These are phyloP conservation scores for Anguilla japonica DNA, from an alignment of 2,113 vertebrate species.

Conservation along the genomic window DNA sequence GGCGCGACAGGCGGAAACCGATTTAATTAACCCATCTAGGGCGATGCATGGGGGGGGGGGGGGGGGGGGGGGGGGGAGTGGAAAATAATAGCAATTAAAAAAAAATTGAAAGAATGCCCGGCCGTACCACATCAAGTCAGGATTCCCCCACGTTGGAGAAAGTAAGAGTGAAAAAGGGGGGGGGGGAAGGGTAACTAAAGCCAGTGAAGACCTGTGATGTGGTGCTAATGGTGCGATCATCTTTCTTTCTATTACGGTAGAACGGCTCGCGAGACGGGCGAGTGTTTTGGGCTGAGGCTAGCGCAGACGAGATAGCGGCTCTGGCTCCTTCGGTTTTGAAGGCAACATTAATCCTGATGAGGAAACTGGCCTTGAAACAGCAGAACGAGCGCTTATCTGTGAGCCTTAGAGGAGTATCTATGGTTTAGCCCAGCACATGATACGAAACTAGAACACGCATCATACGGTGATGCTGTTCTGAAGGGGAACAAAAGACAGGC, in stretches of 20 bases:
- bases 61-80: background rate
- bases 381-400: background rate
- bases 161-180: background rate
- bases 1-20: background rate
- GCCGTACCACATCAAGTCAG: background rate
- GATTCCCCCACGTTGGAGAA: background rate
- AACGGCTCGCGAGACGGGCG: background rate
- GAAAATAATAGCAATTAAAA: background rate
- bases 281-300: background rate
- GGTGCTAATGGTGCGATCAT: background rate
- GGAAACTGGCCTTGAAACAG: background rate
- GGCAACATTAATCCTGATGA: background rate
- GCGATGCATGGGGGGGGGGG: background rate
- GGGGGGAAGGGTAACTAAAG: background rate
- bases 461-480: background rate
- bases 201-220: background rate
- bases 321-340: background rate
- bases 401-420: background rate
- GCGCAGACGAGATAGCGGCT: background rate
- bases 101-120: too few relatives aligned
- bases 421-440: background rate
- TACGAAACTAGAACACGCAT: background rate
- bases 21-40: constrained; percentile 11
- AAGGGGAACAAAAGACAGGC: background rate
- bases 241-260: background rate